Percentiles rank a stretch among this genome's conserved stretches.
These are phyloP conservation scores for Rhynchotus rufescens DNA, from an alignment of 2,797 vertebrate genomes.

Conservation along the genomic window DNA sequence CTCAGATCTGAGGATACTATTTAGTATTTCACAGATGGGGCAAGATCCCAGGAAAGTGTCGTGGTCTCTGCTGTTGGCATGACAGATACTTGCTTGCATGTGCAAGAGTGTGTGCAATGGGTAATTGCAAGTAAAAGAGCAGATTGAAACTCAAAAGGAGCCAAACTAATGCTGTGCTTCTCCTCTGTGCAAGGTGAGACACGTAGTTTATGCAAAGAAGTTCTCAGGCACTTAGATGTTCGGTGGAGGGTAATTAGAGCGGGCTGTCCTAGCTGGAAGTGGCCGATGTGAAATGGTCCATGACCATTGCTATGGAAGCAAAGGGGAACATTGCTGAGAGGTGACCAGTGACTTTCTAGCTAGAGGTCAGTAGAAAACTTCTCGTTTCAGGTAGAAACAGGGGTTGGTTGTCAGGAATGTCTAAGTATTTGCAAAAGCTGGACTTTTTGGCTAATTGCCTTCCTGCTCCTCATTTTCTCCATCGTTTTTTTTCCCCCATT, in stretches of 20 bases:
- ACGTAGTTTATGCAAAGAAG: background rate
- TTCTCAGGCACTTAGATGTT: background rate
- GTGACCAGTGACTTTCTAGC: background rate
- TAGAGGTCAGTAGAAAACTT: background rate
- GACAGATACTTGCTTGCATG: accelerated
- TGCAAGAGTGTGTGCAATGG: background rate
- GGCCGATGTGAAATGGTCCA: background rate
- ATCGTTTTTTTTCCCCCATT: no score
- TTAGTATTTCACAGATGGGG: background rate
- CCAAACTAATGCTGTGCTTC: background rate
- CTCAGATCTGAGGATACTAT: background rate
- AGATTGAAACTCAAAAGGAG: background rate
- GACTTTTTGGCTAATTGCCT: background rate
- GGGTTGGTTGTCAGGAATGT: background rate
- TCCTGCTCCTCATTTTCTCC: background rate
- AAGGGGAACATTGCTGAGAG: background rate
- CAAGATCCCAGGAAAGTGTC: background rate
- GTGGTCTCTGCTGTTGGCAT: background rate
- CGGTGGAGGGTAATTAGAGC: background rate
- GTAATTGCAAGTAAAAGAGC: background rate
- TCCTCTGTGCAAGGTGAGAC: background rate
- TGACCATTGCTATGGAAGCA: background rate
- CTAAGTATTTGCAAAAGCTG: background rate
- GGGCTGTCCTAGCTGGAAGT: background rate
- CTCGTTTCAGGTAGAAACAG: background rate